Evolutionary conservation across 2,113 vertebrate species (phyloP).

Genomic region (Datnioides undecimradiatus): DNA sequence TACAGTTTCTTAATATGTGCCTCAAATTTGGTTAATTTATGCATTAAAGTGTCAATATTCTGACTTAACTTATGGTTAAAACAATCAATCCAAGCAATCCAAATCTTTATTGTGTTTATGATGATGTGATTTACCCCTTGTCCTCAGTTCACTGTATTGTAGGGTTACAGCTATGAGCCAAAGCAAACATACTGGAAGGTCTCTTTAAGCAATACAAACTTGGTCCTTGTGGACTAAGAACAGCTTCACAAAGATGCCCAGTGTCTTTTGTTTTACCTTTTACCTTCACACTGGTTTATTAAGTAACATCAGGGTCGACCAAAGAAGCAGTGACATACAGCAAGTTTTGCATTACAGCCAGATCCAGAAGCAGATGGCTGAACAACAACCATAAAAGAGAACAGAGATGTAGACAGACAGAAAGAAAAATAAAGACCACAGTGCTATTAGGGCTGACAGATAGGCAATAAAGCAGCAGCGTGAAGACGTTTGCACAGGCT

Average conservation of each 20-base stretch:
- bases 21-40: too few species aligned
- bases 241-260: background rate
- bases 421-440: background rate
- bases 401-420: background rate
- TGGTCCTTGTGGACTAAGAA: background rate
- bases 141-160: too few species aligned
- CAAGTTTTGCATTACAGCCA: conserved; percentile 20
- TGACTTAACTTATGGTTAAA: too few species aligned
- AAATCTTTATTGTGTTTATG: background rate
- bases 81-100: too few species aligned
- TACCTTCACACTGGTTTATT: background rate
- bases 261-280: background rate
- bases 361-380: conserved; percentile 32
- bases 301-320: background rate
- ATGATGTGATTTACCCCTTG: background rate
- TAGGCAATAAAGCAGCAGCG: conserved; percentile 39
- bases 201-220: background rate
- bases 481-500: conserved; percentile 21
- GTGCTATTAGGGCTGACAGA: conserved; percentile 32
- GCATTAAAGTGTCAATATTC: too few species aligned
- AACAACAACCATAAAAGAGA: background rate
- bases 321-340: background rate
- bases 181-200: too few species aligned
- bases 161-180: too few species aligned
- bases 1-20: too few species aligned